Evolutionary conservation across 2,113 vertebrate genomes (phyloP).

Genomic region (Pollachius pollachius): DNA sequence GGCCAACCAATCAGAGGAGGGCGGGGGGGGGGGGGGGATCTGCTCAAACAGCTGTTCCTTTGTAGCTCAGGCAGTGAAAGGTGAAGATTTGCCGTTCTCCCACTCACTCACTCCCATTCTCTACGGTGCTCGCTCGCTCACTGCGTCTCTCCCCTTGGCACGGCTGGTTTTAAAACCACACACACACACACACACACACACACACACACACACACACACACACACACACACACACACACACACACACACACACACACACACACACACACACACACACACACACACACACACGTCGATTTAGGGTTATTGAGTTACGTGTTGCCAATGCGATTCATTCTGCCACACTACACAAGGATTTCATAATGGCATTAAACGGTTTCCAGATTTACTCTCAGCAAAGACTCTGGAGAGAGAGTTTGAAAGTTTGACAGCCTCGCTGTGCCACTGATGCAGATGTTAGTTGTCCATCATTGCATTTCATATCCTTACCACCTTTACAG

Average conservation of each 20-base stretch:
- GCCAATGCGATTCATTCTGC: too few relatives aligned
- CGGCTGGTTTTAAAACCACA: too few relatives aligned
- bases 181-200: not conserved
- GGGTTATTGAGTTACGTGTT: too few relatives aligned
- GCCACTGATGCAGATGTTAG: too few relatives aligned
- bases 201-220: not conserved
- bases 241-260: slow-evolving; percentile 10
- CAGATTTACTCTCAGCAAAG: too few relatives aligned
- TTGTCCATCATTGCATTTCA: too few relatives aligned
- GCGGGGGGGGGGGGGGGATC: slow-evolving; percentile 25
- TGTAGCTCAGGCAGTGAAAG: slow-evolving; percentile 34
- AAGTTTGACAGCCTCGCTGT: too few relatives aligned
- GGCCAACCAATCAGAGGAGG: slow-evolving; percentile 34
- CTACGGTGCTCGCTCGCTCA: not conserved
- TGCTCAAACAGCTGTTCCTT: slow-evolving; percentile 47
- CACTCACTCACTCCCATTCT: slow-evolving; percentile 6
- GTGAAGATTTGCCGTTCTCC: slow-evolving; percentile 30
- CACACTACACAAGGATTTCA: too few relatives aligned
- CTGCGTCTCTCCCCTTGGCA: not conserved
- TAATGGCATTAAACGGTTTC: too few relatives aligned
- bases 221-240: slow-evolving; percentile 9
- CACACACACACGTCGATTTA: slow-evolving; percentile 1
- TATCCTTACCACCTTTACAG: too few relatives aligned
- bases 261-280: slow-evolving; percentile 10
- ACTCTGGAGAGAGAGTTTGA: not conserved